phyloP scores from a whole-genome alignment of 2,888 invertebrate species.

The Athalia circularis region DNA sequence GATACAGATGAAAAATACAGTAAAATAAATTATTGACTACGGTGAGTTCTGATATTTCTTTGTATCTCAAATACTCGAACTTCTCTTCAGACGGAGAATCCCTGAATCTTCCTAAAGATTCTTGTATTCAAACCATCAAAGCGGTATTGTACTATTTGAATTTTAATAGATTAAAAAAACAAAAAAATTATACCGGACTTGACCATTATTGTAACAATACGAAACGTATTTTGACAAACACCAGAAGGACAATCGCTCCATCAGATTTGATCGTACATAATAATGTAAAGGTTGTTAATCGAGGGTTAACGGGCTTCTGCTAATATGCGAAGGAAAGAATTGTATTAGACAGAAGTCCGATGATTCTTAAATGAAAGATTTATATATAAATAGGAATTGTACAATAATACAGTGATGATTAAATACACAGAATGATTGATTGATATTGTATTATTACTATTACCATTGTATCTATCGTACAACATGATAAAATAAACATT shows the following conservation, averaged over 20 bases:
- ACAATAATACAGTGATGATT: slow-evolving; percentile 69
- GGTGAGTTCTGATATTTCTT: slow-evolving; percentile 22
- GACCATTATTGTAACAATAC: slow-evolving; percentile 38
- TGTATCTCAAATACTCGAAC: slow-evolving; percentile 22
- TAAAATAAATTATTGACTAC: slow-evolving; percentile 31
- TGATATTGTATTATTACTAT: slow-evolving; percentile 72
- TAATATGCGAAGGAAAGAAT: slow-evolving; percentile 48
- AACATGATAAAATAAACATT: slow-evolving; percentile 70
- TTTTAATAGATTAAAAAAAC: slow-evolving; percentile 31
- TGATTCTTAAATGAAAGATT: slow-evolving; percentile 68
- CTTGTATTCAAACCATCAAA: not conserved
- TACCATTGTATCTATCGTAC: slow-evolving; percentile 70
- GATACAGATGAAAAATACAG: slow-evolving; percentile 32
- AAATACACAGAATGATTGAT: slow-evolving; percentile 63
- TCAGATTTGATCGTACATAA: slow-evolving; percentile 63
- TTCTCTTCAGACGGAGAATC: not conserved
- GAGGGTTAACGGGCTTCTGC: slow-evolving; percentile 63
- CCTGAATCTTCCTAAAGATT: not conserved
- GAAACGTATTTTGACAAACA: slow-evolving; percentile 12
- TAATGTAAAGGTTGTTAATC: slow-evolving; percentile 67
- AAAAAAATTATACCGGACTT: slow-evolving; percentile 35
- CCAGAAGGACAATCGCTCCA: slow-evolving; percentile 50
- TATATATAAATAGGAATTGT: slow-evolving; percentile 69
- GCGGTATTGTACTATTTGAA: slow-evolving; percentile 35
- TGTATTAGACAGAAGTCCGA: slow-evolving; percentile 55